phyloP scores from a whole-genome alignment of 2,888 invertebrate genomes.

The Coleophora flavipennella region DNA sequence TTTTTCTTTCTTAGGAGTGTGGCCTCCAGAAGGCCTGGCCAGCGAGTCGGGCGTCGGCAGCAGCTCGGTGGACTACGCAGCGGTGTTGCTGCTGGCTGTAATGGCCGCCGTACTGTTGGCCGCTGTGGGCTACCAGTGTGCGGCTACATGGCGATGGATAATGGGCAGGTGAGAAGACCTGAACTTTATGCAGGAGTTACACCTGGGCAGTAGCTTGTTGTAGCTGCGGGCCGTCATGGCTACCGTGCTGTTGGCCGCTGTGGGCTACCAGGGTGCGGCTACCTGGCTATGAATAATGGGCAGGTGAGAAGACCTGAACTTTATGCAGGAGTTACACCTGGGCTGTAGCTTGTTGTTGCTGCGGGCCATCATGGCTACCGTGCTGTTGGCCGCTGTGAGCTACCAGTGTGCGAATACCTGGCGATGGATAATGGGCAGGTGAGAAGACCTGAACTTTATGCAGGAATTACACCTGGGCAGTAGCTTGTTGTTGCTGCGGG shows the following conservation, averaged over 20 bases:
- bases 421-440: too few relatives aligned
- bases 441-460: too few relatives aligned
- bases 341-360: too few relatives aligned
- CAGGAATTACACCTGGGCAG: too few relatives aligned
- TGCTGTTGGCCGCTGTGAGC: too few relatives aligned
- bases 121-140: slow-evolving; percentile 81
- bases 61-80: slow-evolving; percentile 70
- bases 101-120: slow-evolving; percentile 80
- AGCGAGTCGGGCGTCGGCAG: slow-evolving; percentile 45
- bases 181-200: too few relatives aligned
- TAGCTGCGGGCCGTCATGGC: slow-evolving; percentile 76
- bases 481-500: too few relatives aligned
- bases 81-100: slow-evolving; percentile 71
- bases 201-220: slow-evolving; percentile 57
- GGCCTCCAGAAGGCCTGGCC: slow-evolving; percentile 56
- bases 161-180: slow-evolving; percentile 68
- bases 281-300: slow-evolving; percentile 81
- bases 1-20: slow-evolving; percentile 40
- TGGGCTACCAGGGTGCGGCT: slow-evolving; percentile 81
- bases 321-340: too few relatives aligned
- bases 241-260: slow-evolving; percentile 77
- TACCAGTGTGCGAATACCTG: too few relatives aligned
- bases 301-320: too few relatives aligned
- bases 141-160: slow-evolving; percentile 81
- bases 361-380: too few relatives aligned